Conservation (phyloP, 2,797 vertebrate genomes). For the Darevskia nairensis region DNA sequence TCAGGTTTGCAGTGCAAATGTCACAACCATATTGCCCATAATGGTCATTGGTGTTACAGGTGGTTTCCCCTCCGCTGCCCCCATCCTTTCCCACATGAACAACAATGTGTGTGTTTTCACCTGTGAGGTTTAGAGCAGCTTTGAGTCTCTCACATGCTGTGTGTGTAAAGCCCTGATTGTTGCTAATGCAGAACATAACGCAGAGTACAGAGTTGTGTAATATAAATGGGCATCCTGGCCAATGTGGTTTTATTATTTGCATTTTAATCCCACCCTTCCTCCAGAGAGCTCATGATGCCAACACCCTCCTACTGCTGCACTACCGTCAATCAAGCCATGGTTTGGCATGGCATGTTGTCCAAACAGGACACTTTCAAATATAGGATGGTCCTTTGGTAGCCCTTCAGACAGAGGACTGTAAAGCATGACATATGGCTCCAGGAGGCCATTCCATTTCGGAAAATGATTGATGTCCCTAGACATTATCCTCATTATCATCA, state of each 20-base stretch:
- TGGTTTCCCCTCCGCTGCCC: neutral
- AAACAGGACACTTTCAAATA: too few relatives aligned
- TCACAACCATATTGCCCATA: neutral
- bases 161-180: neutral
- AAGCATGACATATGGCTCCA: too few relatives aligned
- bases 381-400: too few relatives aligned
- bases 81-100: neutral
- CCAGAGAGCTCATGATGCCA: neutral
- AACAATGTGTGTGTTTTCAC: neutral
- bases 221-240: neutral
- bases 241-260: neutral
- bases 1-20: neutral
- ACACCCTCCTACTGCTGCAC: neutral
- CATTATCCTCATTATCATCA: too few relatives aligned
- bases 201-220: neutral
- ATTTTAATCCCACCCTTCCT: constrained; percentile 1
- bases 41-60: neutral
- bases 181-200: neutral
- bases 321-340: too few relatives aligned
- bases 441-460: too few relatives aligned
- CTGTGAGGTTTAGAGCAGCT: neutral
- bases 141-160: neutral
- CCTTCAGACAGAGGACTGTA: too few relatives aligned
- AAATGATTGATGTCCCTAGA: too few relatives aligned
- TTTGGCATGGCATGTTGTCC: too few relatives aligned